Evolutionary conservation across 2,797 vertebrate species (phyloP).

Genomic region (Lagorchestes hirsutus): DNA sequence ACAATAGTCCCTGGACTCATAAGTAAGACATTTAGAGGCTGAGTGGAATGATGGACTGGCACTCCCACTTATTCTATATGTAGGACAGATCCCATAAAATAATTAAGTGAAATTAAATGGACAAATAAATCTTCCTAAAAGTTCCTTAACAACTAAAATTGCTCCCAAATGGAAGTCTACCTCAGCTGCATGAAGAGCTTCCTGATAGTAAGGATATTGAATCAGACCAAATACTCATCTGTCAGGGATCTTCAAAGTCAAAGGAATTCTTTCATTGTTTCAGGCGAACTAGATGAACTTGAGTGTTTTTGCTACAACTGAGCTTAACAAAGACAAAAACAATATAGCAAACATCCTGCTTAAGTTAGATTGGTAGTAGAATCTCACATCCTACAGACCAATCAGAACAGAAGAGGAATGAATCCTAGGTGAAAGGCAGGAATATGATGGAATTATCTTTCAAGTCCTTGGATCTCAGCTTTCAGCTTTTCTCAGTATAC

Average conservation of each 20-base stretch:
- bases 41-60: neutral
- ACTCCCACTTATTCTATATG: neutral
- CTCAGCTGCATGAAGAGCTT: neutral
- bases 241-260: neutral
- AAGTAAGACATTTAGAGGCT: neutral
- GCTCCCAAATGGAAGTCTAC: neutral
- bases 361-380: neutral
- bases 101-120: neutral
- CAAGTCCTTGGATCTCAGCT: neutral
- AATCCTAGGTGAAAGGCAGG: neutral
- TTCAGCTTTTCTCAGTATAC: neutral
- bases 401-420: neutral
- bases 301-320: neutral
- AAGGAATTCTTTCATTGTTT: slow-evolving; percentile 58
- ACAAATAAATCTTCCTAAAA: neutral
- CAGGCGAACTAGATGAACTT: slow-evolving; percentile 51
- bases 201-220: slow-evolving; percentile 9
- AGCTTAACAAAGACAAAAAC: neutral
- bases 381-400: neutral
- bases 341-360: neutral
- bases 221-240: neutral
- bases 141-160: neutral
- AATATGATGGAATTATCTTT: neutral
- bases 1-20: neutral
- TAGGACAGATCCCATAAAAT: neutral